Percentiles rank a stretch among this genome's conserved stretches.
Conservation (phyloP, 2,888 invertebrate species). For the Leptinotarsa tumamoca region DNA sequence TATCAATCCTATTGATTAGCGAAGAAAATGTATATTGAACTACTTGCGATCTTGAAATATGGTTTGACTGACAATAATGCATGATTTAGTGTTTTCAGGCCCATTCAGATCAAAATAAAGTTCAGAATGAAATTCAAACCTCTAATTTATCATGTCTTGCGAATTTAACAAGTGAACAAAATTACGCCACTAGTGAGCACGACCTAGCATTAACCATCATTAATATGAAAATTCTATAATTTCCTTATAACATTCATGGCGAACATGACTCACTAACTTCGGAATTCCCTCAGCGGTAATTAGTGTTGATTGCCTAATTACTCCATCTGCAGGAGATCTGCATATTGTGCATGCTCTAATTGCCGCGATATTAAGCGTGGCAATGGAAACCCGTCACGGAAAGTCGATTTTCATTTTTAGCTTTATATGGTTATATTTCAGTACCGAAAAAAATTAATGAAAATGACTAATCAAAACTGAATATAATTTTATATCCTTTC, state of each 20-base stretch:
- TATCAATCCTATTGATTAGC: too few relatives aligned
- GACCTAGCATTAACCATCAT: not conserved
- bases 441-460: too few relatives aligned
- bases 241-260: not conserved
- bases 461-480: too few relatives aligned
- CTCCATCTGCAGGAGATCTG: constrained; percentile 20
- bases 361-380: constrained; percentile 31
- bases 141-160: too few relatives aligned
- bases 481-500: too few relatives aligned
- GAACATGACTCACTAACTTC: constrained; percentile 1
- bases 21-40: too few relatives aligned
- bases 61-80: too few relatives aligned
- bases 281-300: constrained; percentile 4
- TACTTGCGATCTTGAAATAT: too few relatives aligned
- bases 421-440: too few relatives aligned
- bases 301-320: constrained; percentile 10
- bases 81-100: too few relatives aligned
- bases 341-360: constrained; percentile 31
- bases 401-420: constrained; percentile 27
- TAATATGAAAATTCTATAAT: constrained; percentile 14
- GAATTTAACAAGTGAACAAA: not conserved
- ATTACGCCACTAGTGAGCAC: not conserved
- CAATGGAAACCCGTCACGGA: constrained; percentile 11
- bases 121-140: too few relatives aligned
- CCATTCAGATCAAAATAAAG: too few relatives aligned